Evolutionary conservation across 2,888 invertebrate genomes (phyloP), one percentile per base, ranked within the genome.

Genomic region (Formica aserva): DNA sequence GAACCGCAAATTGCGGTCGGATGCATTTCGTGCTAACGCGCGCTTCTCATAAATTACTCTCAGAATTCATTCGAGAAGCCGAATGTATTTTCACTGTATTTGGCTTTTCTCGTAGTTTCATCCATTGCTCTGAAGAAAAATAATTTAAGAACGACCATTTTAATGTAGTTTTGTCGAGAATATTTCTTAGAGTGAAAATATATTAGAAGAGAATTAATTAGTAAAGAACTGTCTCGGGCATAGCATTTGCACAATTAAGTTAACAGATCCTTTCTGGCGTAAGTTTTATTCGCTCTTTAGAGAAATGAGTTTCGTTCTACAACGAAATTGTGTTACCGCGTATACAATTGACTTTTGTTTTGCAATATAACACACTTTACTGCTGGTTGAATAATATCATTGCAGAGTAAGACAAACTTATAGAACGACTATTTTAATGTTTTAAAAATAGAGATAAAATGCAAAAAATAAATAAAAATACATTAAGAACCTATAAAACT

Each of bases 11-110:
- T 78, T 57, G 57, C 45, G 38, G 67, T n/a, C 41, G 38, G 55
- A 60, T 81, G 65, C 76, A 69, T 85, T 80, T 84, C 52, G 38
- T 57, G 76, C 67, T 63, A 74, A 77, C 77, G 38, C 35, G 18
- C 6, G 29, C 9, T 3, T 18, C 55, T 11, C 63, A 66, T 74
- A 82, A 87, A 86, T 87, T 86, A 84, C 9, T 29, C 18, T 8
- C 57, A 3, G 32, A 77, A 41, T 26, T 13, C 32, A 71, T 45
- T 71, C 60, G 18, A 26, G 32, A 60, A 18, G 15, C 18, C 45
- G 32, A 52, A 52, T 18, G 26, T 45, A 41, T 71, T 8, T 8
- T 52, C 48, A n/a, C 18, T n/a, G 2, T 52, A 52, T 26, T 78
- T 45, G n/a, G 13, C 32, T 38, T 29, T 41, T 38, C 45, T 76